A percentile compares a stretch with the other conserved stretches of the same genome.
phyloP scores from a whole-genome alignment of 2,113 vertebrate genomes.

The Calypte anna region DNA sequence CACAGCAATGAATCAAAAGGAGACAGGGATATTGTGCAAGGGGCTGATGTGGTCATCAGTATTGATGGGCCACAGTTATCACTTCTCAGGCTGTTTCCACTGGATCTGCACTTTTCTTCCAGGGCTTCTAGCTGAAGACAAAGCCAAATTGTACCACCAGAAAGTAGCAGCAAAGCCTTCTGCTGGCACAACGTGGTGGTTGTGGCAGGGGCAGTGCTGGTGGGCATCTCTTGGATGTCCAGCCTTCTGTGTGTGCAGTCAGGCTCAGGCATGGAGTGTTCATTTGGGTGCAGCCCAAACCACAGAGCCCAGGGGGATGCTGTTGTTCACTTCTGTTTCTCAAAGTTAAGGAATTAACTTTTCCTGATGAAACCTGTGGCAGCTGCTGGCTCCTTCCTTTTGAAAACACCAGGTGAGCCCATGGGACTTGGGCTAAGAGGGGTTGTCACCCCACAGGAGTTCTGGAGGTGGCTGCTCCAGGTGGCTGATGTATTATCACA shows the following conservation, averaged over 20 bases:
- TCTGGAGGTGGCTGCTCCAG: neutral
- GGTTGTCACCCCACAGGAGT: neutral
- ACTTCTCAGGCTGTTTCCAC: neutral
- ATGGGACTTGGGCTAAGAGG: neutral
- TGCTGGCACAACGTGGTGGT: neutral
- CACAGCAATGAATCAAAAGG: neutral
- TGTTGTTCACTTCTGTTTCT: neutral
- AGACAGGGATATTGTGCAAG: neutral
- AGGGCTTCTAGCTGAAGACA: neutral
- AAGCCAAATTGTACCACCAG: neutral
- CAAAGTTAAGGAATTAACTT: neutral
- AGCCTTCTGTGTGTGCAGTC: rapidly evolving
- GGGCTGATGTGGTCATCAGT: neutral
- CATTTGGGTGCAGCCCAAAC: neutral
- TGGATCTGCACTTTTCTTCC: neutral
- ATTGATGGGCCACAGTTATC: neutral
- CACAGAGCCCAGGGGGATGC: neutral
- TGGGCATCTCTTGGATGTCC: neutral
- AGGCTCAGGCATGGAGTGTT: neutral
- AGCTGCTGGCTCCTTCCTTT: neutral
- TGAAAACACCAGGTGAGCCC: neutral
- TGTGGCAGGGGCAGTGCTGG: neutral
- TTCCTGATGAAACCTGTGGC: neutral
- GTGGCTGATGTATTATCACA: rapidly evolving
- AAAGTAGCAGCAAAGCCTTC: neutral